Conservation (phyloP, 2,113 vertebrate genomes). For the Mus pahari region DNA sequence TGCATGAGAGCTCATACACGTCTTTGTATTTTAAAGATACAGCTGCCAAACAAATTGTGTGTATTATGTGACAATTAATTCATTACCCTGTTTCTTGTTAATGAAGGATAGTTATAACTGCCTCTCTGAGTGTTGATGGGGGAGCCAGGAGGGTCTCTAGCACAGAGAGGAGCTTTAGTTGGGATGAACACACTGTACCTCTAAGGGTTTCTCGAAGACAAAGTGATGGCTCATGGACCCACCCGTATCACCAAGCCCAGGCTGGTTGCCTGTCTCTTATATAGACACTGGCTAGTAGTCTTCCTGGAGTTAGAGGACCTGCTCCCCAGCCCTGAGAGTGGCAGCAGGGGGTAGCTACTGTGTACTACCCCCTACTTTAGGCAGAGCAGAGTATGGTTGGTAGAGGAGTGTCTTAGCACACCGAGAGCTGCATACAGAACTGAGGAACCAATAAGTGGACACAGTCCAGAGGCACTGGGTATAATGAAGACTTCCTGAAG, state of each 20-base stretch:
- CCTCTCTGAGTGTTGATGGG: conserved; percentile 27
- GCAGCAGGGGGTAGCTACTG: background rate
- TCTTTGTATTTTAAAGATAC: conserved; percentile 50
- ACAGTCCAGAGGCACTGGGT: background rate
- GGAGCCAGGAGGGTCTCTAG: background rate
- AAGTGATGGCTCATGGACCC: background rate
- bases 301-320: background rate
- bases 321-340: background rate
- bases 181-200: background rate
- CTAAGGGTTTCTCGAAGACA: conserved; percentile 31
- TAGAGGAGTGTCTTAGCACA: background rate
- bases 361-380: background rate
- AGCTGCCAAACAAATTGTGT: conserved; percentile 69
- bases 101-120: conserved; percentile 71
- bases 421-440: background rate
- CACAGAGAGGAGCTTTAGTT: background rate
- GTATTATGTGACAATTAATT: conserved; percentile 75
- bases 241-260: background rate
- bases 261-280: background rate
- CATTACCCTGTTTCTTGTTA: conserved; percentile 73
- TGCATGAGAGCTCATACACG: background rate
- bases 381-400: background rate
- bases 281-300: background rate
- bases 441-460: background rate
- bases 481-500: conserved; percentile 34